phyloP scores from a whole-genome alignment of 2,797 vertebrate genomes.

The Melanogrammus aeglefinus region DNA sequence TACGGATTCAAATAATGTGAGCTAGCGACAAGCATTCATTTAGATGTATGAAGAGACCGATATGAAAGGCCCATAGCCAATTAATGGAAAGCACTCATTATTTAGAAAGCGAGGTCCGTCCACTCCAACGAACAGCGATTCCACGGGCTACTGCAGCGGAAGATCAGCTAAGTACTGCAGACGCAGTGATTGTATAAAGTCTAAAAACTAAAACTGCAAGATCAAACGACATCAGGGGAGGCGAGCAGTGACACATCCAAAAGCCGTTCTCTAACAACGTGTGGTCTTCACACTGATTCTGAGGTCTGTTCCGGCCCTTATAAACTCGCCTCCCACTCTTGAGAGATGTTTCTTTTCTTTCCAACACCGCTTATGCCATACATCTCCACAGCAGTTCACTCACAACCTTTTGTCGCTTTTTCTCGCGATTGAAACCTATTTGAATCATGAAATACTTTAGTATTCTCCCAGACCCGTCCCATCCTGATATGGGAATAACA shows the following conservation, averaged over 20 bases:
- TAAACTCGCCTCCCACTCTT: background rate
- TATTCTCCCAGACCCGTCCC: slow-evolving; percentile 1
- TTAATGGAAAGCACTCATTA: slow-evolving; percentile 1
- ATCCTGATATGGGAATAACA: background rate
- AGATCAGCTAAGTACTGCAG: background rate
- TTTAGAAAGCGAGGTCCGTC: background rate
- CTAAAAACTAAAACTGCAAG: background rate
- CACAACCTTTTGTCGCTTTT: background rate
- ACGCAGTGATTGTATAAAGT: slow-evolving; percentile 1
- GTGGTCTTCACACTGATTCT: background rate
- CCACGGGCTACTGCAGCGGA: background rate
- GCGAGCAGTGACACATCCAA: background rate
- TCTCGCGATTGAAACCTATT: background rate
- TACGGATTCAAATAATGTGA: background rate
- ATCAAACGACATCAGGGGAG: background rate
- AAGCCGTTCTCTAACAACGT: background rate
- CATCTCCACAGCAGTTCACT: background rate
- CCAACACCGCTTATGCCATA: background rate
- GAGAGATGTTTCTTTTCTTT: background rate
- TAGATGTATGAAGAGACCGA: background rate
- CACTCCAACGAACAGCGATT: background rate
- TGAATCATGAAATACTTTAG: background rate
- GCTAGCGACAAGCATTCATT: background rate
- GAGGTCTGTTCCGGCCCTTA: background rate
- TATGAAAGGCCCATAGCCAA: background rate